phyloP scores from a whole-genome alignment of 2,797 vertebrate genomes.

The Molossus molossus region DNA sequence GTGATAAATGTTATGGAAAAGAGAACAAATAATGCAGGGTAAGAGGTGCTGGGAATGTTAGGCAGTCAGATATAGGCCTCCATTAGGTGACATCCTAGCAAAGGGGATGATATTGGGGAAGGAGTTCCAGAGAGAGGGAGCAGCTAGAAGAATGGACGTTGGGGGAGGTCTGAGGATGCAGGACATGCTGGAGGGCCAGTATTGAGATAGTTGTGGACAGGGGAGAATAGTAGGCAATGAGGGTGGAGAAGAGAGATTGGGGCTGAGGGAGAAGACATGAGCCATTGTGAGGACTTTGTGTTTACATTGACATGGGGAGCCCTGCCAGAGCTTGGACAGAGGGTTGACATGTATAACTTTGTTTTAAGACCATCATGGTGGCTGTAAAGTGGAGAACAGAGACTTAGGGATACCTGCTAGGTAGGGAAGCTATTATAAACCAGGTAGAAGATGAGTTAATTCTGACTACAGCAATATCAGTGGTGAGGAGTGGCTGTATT shows the following conservation, averaged over 20 bases:
- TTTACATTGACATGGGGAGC: background rate
- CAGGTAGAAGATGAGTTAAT: too few species aligned
- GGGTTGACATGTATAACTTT: background rate
- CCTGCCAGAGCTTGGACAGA: background rate
- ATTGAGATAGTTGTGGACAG: background rate
- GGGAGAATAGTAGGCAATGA: background rate
- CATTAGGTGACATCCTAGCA: background rate
- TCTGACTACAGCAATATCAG: background rate
- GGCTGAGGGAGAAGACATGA: background rate
- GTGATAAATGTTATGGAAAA: background rate
- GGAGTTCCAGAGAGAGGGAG: background rate
- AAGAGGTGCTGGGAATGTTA: background rate
- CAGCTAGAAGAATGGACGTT: background rate
- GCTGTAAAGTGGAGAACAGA: background rate
- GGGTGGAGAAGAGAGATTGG: background rate
- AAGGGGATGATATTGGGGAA: background rate
- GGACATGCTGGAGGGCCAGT: background rate
- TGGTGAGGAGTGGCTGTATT: background rate
- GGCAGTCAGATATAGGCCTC: background rate
- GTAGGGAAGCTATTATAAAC: background rate
- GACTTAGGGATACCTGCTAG: background rate
- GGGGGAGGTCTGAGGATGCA: too few species aligned
- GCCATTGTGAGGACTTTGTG: background rate
- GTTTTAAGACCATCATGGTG: background rate
- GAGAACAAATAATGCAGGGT: background rate